Conservation (phyloP, 2,113 vertebrate genomes). For the Coregonus clupeaformis region DNA sequence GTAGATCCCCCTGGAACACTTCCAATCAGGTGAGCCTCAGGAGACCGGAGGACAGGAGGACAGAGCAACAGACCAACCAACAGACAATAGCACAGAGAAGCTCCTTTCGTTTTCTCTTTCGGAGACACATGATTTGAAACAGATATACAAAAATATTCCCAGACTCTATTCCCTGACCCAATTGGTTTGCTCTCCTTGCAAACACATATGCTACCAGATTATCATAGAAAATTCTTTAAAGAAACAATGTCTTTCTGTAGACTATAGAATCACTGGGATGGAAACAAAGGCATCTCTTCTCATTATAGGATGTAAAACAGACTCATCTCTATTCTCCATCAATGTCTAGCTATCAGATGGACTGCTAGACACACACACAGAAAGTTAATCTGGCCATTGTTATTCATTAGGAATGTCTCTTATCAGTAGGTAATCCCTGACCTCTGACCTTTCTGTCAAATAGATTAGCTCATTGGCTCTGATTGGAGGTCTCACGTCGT, state of each 20-base stretch:
- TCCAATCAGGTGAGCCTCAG: neutral
- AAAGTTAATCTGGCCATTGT: constrained; percentile 67
- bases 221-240: neutral
- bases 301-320: constrained; percentile 37
- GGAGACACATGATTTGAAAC: too few relatives aligned
- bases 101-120: neutral
- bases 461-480: constrained; percentile 65
- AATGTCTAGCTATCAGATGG: constrained; percentile 30
- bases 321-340: neutral
- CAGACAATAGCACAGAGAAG: neutral
- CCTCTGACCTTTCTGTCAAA: constrained; percentile 63
- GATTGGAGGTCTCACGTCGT: constrained; percentile 59
- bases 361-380: constrained; percentile 11
- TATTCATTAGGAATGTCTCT: constrained; percentile 66
- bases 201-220: neutral
- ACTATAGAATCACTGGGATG: neutral
- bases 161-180: neutral
- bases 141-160: too few relatives aligned
- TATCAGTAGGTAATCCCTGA: constrained; percentile 66
- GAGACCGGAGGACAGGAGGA: neutral
- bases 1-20: neutral
- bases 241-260: neutral
- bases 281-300: constrained; percentile 33
- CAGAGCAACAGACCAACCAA: neutral
- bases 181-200: neutral